Evolutionary conservation across 2,888 invertebrate species (phyloP), one percentile per base, ranked within the genome.

Genomic region (Leistus spinibarbis): DNA sequence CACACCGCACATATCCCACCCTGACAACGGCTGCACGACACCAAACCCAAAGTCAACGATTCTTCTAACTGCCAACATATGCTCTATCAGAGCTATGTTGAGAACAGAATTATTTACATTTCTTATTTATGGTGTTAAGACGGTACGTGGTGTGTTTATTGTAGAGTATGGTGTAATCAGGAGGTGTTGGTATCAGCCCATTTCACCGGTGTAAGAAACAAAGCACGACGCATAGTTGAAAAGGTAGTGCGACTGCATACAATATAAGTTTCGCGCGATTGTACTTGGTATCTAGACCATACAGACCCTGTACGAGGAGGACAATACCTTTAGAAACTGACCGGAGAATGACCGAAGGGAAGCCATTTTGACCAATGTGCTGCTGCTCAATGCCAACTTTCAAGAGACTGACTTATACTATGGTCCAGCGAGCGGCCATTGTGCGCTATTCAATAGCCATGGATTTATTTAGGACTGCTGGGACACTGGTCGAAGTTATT

Each of bases 401-500:
- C 4, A 40, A 40, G 40, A 40, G 40, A 40, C 40, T 40, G 40
- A 40, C 40, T 40, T 40, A 24, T 7, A 40, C 40, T 40, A 40
- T 7, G 40, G 40, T 40, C 40, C 40, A 7, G 40, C 5, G 40
- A 40, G 40, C 5, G 40, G 40, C 22, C 16, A 60, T 60, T 60
- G 60, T 60, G 17, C 4, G 7, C 19, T 20, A 60, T 60, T 60
- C 20, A 60, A 60, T 60, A 22, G 4, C 10, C 17, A 60, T 60
- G 17, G 60, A 60, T 60, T 60, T 60, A 60, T 60, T 60, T 60
- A 60, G 60, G 60, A 60, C 60, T 16, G 60, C 60, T 60, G 60
- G 60, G 20, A 16, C 24, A 19, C 60, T 54, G 73, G 67, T 73
- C 73, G 73, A 73, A 73, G 73, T 73, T 73, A 73, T 73, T 72